phyloP scores from a whole-genome alignment of 1,140 invertebrate genomes.

The Ephestia elutella region DNA sequence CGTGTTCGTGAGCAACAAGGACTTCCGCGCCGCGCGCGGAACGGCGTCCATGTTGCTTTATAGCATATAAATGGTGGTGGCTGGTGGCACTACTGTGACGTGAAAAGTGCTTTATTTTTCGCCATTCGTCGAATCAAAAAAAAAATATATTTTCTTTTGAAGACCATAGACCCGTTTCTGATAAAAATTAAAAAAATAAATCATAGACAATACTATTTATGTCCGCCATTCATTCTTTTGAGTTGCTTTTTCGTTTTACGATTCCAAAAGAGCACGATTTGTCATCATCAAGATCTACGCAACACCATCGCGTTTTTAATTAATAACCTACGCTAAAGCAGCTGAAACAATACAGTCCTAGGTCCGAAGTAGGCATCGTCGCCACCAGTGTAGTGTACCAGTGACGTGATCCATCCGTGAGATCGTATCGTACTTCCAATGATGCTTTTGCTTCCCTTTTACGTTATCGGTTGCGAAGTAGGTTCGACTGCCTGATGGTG shows the following conservation, averaged over 20 bases:
- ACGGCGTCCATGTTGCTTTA: too few relatives aligned
- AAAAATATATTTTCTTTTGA: too few relatives aligned
- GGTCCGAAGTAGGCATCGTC: conserved; percentile 23
- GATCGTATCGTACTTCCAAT: conserved; percentile 63
- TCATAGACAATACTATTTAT: conserved; percentile 73
- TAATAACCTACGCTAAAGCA: conserved; percentile 41
- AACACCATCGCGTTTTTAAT: conserved; percentile 48
- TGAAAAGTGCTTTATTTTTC: too few relatives aligned
- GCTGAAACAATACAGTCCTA: conserved; percentile 30
- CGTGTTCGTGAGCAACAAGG: too few relatives aligned
- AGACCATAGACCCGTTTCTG: conserved; percentile 27
- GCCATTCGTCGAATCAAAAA: too few relatives aligned
- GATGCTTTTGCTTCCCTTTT: conserved; percentile 60
- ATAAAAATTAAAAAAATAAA: conserved; percentile 38
- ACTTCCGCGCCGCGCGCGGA: too few relatives aligned
- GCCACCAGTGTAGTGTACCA: conserved; percentile 41
- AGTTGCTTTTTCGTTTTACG: conserved; percentile 73
- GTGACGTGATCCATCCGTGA: conserved; percentile 48
- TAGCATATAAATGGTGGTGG: too few relatives aligned
- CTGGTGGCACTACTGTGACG: too few relatives aligned
- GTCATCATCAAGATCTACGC: conserved; percentile 64
- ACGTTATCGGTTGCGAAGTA: conserved; percentile 57
- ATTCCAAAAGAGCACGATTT: conserved; percentile 63
- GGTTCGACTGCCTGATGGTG: conserved; percentile 66
- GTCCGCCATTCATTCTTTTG: conserved; percentile 73